phyloP scores from a whole-genome alignment of 2,888 invertebrate genomes.

The Pyralis farinalis region DNA sequence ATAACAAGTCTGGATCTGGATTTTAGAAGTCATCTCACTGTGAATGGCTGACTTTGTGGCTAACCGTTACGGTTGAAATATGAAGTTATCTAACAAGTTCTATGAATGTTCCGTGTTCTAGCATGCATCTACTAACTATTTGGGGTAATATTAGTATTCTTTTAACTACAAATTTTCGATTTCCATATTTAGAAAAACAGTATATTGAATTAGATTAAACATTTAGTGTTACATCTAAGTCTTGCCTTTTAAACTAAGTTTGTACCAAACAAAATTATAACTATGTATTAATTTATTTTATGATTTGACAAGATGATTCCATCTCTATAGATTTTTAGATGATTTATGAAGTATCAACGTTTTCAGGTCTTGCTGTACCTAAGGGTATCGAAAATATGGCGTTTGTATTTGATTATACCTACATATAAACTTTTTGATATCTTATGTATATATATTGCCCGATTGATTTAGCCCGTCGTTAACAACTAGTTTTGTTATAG shows the following conservation, averaged over 20 bases:
- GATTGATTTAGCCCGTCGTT: too few species aligned
- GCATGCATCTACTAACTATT: constrained; percentile 9
- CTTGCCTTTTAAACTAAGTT: constrained; percentile 8
- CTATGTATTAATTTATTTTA: constrained; percentile 2
- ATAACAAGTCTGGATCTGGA: not conserved
- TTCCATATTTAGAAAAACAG: not conserved
- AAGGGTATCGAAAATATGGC: constrained; percentile 10
- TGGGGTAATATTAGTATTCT: not conserved
- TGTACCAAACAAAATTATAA: not conserved
- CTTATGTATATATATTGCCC: too few species aligned
- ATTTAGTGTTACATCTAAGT: constrained; percentile 2
- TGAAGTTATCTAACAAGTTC: not conserved
- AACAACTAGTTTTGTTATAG: too few species aligned
- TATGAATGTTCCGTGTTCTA: not conserved
- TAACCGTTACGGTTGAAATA: constrained; percentile 2
- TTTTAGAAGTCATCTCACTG: not conserved
- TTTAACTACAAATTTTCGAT: not conserved
- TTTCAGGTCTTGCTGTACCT: constrained; percentile 2
- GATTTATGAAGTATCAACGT: constrained; percentile 1
- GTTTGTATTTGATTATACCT: too few species aligned
- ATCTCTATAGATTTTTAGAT: constrained; percentile 7
- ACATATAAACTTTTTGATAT: not conserved
- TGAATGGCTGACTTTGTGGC: constrained; percentile 3
- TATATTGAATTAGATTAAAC: not conserved
- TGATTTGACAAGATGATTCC: constrained; percentile 10